phyloP scores from a whole-genome alignment of 2,113 vertebrate genomes.

The Balaenoptera acutorostrata region DNA sequence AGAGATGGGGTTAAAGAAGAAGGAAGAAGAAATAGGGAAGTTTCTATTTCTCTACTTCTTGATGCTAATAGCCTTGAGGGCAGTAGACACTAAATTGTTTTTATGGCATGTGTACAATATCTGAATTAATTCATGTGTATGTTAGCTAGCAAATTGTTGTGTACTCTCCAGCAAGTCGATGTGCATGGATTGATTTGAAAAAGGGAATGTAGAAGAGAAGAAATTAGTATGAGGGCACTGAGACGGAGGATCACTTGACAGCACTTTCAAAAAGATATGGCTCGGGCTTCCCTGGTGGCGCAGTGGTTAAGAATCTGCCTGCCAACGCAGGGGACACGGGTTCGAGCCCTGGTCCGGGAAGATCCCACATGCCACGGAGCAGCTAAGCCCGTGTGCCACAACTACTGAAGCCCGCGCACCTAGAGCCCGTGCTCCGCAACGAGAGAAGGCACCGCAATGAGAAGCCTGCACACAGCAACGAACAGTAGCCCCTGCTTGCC shows the following conservation, averaged over 20 bases:
- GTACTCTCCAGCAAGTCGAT: accelerated
- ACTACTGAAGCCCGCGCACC: no score
- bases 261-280: background rate
- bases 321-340: no score
- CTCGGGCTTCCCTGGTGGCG: no score
- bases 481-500: no score
- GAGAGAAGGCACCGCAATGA: no score
- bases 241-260: background rate
- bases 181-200: background rate
- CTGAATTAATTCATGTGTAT: background rate
- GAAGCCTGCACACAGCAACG: no score
- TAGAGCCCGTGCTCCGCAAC: no score
- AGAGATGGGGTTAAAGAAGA: background rate
- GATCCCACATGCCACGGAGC: no score
- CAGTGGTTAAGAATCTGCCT: no score
- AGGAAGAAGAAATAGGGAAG: background rate
- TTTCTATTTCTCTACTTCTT: background rate
- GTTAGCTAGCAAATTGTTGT: background rate
- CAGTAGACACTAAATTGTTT: background rate
- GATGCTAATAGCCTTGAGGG: background rate
- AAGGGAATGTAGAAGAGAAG: background rate
- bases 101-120: background rate
- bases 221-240: background rate
- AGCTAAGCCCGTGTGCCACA: no score
- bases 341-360: no score